These are phyloP conservation scores for Campoletis raptor DNA, from an alignment of 2,888 invertebrate genomes.

Conservation along the genomic window DNA sequence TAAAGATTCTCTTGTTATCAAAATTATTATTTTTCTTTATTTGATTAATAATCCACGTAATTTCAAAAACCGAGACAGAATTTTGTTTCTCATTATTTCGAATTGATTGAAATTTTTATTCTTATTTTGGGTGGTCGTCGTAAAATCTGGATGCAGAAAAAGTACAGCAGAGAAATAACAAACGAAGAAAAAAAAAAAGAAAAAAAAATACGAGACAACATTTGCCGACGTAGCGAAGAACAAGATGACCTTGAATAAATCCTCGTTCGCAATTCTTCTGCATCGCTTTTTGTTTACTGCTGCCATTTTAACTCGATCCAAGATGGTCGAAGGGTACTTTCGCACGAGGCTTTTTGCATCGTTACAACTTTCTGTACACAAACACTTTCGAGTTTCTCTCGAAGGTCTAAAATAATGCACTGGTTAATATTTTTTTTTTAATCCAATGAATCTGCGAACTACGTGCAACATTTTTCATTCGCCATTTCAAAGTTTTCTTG, in stretches of 20 bases:
- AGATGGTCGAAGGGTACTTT: neutral
- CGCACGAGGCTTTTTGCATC: neutral
- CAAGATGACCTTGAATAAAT: constrained; percentile 76
- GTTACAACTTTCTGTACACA: neutral
- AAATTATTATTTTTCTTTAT: neutral
- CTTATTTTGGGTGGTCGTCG: neutral
- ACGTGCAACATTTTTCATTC: neutral
- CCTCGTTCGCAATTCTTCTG: constrained; percentile 59
- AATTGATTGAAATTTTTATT: neutral
- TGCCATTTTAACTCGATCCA: constrained; percentile 13
- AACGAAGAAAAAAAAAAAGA: neutral
- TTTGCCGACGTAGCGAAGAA: constrained; percentile 70
- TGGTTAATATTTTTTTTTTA: neutral
- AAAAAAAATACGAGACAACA: constrained; percentile 30
- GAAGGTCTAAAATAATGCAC: neutral
- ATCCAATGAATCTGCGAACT: neutral
- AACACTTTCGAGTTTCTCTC: neutral
- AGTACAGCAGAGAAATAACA: constrained; percentile 6
- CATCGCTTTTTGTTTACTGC: constrained; percentile 27
- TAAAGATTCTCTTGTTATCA: neutral
- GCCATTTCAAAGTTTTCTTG: neutral
- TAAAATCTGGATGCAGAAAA: neutral
- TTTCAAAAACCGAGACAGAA: neutral
- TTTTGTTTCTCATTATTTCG: neutral
- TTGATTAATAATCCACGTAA: neutral